Conservation (phyloP, 2,113 vertebrate genomes). For the Taxidea taxus region DNA sequence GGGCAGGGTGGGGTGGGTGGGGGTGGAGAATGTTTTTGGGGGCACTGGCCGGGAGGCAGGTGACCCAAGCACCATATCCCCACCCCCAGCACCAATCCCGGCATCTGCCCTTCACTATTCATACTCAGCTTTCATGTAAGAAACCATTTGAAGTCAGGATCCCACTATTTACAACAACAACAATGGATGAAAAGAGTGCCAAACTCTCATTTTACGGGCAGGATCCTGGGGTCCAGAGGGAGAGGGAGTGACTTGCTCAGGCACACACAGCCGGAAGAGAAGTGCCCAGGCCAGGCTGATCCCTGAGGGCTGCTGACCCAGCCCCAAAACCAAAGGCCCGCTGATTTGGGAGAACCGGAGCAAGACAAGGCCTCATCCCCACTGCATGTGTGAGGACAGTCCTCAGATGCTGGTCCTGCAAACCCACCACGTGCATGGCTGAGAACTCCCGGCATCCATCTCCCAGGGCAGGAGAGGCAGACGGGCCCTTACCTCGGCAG, state of each 20-base stretch:
- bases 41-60: not conserved
- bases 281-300: not conserved
- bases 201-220: not conserved
- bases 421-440: not conserved
- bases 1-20: no score
- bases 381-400: not conserved
- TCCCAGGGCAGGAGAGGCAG: not conserved
- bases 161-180: not conserved
- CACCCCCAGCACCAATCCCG: not conserved
- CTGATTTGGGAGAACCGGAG: not conserved
- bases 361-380: not conserved
- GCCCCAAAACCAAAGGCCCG: not conserved
- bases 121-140: not conserved
- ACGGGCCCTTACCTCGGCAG: constrained; percentile 88
- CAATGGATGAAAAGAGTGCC: not conserved
- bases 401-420: fast-evolving
- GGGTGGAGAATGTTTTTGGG: not conserved
- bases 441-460: fast-evolving
- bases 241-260: not conserved
- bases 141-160: not conserved
- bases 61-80: not conserved
- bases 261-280: not conserved
- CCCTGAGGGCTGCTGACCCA: not conserved
- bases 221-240: not conserved
- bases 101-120: not conserved